Conservation (phyloP, 2,113 vertebrate genomes). For the Lepus timidus region DNA sequence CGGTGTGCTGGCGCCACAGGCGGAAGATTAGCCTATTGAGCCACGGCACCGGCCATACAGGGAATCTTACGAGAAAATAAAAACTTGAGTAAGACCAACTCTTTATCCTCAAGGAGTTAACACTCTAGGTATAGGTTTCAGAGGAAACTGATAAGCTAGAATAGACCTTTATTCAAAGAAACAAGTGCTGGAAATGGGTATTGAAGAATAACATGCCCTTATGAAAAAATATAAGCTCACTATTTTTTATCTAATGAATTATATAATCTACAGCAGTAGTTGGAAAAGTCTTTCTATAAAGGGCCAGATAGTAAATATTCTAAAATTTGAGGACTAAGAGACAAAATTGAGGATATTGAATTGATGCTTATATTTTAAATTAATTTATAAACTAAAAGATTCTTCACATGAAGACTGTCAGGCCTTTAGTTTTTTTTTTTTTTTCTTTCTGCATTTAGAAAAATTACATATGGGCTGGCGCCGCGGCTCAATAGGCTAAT, state of each 20-base stretch:
- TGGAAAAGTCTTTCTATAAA: not conserved
- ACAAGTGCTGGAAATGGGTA: not conserved
- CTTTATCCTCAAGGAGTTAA: not conserved
- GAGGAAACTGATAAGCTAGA: not conserved
- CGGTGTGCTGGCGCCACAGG: too few relatives aligned
- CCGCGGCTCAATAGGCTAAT: too few relatives aligned
- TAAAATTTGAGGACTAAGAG: not conserved
- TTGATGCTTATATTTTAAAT: not conserved
- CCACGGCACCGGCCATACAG: too few relatives aligned
- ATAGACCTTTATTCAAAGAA: not conserved
- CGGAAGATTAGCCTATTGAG: too few relatives aligned
- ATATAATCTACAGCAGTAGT: not conserved
- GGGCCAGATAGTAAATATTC: not conserved
- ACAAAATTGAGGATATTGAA: not conserved
- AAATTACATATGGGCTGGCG: not conserved
- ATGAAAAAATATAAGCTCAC: not conserved
- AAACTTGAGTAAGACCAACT: not conserved
- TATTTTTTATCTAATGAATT: not conserved
- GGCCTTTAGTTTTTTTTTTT: not conserved
- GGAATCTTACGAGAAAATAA: not conserved
- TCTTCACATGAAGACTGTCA: not conserved
- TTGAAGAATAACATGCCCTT: not conserved
- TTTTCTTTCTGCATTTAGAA: not conserved
- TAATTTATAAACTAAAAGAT: conserved; percentile 14
- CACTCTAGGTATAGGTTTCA: not conserved